Base-by-base conservation (phyloP, 2,113 vertebrate species). In the Epinephelus cyanopodus region DNA sequence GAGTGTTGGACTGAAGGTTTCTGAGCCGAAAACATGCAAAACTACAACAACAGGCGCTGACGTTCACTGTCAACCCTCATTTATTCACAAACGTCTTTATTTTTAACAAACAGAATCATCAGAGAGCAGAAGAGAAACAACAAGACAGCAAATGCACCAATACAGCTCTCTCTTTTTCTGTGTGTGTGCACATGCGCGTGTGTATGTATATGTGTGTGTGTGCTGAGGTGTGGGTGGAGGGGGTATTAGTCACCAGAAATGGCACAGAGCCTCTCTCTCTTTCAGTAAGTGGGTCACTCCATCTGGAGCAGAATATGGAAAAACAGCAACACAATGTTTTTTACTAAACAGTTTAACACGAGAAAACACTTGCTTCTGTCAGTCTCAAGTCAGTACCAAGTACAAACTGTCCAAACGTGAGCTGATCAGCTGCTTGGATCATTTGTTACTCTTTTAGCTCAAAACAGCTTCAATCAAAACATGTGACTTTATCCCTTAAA, bases 231-330 rank as follows among this genome's bases (percentile, higher is more conserved):
- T 88, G 86, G 89, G 86, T 90, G 89, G 86, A 90, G 86, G 81
- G 79, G 81, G 89, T 82, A 88, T 90, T 90, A 90, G 84, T 93
- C 92, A 92, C 89, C 87, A 93, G 83, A 90, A 89, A 92, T 92
- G 90, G 89, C 87, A 90, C 79, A 85, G 71, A 77, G 92, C 87
- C 66, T 82, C 69, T 77, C 66, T 60, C 79, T 62, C 69, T 77
- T 73, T 65, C 77, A 84, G 85, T 90, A 92, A 90, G 90, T 93
- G 90, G 92, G 92, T 92, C 90, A 92, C 83, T 92, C 89, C 89
- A 93, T 93, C 90, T 90, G 90, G 81, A 89, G 87, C 82, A 90
- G 89, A 91, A 92, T 90, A 90, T 90, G 87, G 87, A 89, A 87
- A 88, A 89, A 89, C 82, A 83, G 85, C 73, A 82, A 85, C 82